phyloP scores from a whole-genome alignment of 2,888 invertebrate genomes.

The Drosophila fungiperda region DNA sequence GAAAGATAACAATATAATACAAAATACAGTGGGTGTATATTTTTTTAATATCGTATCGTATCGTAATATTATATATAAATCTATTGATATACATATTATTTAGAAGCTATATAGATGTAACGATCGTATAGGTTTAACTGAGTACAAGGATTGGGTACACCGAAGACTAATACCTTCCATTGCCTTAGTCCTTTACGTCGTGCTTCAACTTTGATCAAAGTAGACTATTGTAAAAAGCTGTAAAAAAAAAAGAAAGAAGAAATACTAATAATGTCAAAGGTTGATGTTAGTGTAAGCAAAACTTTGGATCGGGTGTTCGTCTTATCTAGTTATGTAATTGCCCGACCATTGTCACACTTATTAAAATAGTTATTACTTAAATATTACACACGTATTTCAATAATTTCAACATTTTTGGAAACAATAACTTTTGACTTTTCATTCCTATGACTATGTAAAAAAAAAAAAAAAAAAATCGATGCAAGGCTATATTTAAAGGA shows the following conservation, averaged over 20 bases:
- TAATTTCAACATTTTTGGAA: conserved; percentile 9
- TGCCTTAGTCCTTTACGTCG: conserved; percentile 1
- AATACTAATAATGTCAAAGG: conserved; percentile 11
- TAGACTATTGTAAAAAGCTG: conserved; percentile 38
- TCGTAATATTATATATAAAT: conserved; percentile 12
- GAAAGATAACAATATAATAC: conserved; percentile 20
- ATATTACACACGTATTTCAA: conserved; percentile 5
- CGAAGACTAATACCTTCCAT: conserved; percentile 14
- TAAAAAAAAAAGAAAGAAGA: conserved; percentile 12
- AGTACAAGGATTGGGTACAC: conserved; percentile 26
- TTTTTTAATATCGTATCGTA: conserved; percentile 33
- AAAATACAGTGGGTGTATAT: conserved; percentile 46
- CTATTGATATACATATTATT: conserved; percentile 19
- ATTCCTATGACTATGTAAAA: conserved; percentile 17
- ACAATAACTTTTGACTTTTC: conserved; percentile 16
- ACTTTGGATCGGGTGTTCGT: conserved; percentile 5
- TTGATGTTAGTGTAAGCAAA: conserved; percentile 18
- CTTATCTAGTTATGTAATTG: conserved; percentile 1
- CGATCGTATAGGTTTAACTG: conserved; percentile 7
- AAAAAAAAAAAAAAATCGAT: background rate
- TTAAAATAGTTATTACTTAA: conserved; percentile 5
- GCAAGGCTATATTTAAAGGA: conserved; percentile 11
- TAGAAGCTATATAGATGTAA: conserved; percentile 24
- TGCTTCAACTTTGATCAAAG: conserved; percentile 21
- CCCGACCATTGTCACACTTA: conserved; percentile 3